Base-by-base conservation (phyloP, 2,888 invertebrate genomes). In the Netelia fuscicornis region DNA sequence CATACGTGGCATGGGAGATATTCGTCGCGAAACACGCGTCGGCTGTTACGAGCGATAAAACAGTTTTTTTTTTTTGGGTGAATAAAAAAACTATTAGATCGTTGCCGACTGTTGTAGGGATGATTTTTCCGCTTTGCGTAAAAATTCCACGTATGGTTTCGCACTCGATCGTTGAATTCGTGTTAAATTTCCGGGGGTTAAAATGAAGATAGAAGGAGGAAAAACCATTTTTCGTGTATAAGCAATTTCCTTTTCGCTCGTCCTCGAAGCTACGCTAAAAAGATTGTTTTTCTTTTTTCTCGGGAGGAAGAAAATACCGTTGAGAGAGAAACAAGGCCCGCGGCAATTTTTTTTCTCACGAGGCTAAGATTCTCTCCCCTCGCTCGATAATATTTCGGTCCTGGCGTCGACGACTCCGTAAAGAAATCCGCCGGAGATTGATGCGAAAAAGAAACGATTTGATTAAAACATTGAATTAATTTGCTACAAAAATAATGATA, bases 1-100 rank as follows among this genome's bases (percentile, higher is more conserved):
- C 11, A 37, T 1, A 8, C 17, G 25, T 10, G 13, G 42, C 30
- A 56, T 13, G 5, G 17, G 37, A 30, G 20, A 37, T 54, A 71
- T 71, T 58, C 56, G 56, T 17, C 30, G 56, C 56, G 71, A 56
- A 13, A 23, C 58, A 30, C 13, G 13, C 42, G 13, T 71, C 60
- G 11, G 10, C n/a, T 54, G 42, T 72, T 44, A 71, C 20, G 37
- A 30, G 30, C 30, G 30, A 30, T 30, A 30, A 30, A 30, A 30
- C 30, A 30, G 30, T 30, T 30, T 30, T 30, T 30, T 1, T 30
- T 48, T 11, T 48, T 48, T 2, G 48, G 8, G 11, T 48, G 48
- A 10, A 48, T 11, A 48, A 11, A 48, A 48, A 48, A 48, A 48
- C 13, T 11, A 48, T 48, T 48, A 48, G 13, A 48, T 48, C 13